Conservation (phyloP, 2,797 vertebrate species). For the Arnoldichthys spilopterus region DNA sequence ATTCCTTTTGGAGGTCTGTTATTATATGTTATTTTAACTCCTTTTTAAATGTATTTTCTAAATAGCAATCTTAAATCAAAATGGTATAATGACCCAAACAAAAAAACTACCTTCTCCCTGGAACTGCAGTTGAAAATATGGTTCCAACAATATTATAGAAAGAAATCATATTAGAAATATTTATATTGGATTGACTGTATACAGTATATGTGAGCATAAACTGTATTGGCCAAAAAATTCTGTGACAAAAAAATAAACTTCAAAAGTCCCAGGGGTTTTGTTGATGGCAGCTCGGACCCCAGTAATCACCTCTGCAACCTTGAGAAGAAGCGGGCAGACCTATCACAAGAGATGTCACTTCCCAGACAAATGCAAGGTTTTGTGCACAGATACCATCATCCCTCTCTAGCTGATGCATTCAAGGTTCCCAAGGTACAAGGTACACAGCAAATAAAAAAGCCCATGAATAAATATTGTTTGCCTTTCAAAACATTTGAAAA, state of each 20-base stretch:
- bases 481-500: constrained; percentile 31
- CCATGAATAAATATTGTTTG: constrained; percentile 47
- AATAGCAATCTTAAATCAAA: too few species aligned
- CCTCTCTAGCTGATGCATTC: constrained; percentile 34
- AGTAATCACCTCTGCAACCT: constrained; percentile 46
- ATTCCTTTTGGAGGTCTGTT: too few species aligned
- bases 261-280: constrained; percentile 24
- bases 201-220: too few species aligned
- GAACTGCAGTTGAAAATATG: too few species aligned
- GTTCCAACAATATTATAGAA: too few species aligned
- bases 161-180: too few species aligned
- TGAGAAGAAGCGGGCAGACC: constrained; percentile 27
- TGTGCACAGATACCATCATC: constrained; percentile 45
- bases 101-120: too few species aligned
- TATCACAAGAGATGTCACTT: constrained; percentile 47
- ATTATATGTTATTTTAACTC: too few species aligned
- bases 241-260: neutral
- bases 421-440: constrained; percentile 43
- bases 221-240: neutral
- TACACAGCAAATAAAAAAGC: constrained; percentile 41
- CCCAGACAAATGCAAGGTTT: constrained; percentile 48
- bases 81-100: too few species aligned
- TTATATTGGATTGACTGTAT: too few species aligned
- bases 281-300: constrained; percentile 39
- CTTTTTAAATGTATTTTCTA: too few species aligned